Base-by-base conservation (phyloP, 2,888 invertebrate species). In the Amblyjoppa fuscipennis region DNA sequence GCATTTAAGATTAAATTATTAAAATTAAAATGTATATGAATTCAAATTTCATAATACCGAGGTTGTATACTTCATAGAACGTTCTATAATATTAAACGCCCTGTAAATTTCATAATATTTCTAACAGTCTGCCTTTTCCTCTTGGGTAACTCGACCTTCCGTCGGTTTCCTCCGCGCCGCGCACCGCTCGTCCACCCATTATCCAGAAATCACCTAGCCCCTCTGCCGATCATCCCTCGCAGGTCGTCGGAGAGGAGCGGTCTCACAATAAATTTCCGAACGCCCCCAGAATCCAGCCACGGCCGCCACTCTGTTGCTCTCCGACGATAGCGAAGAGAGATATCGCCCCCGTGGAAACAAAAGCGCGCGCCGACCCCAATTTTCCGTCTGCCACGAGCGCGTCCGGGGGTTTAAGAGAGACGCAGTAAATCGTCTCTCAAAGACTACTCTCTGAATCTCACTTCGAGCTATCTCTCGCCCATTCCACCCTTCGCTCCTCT, bases 331-430 rank as follows among this genome's bases (percentile, higher is more conserved):
- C 38, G 41, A 80, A 51, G 64, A 75, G 79, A 75, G 75, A 84
- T 59, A 56, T 79, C 79, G 79, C 69, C 59, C 64, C 25, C 64
- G 53, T 31, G 79, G 79, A 84, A 79, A 74, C 79, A 80, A 84
- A 66, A 64, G 74, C 79, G 74, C 79, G 53, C 69, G 64, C 79
- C 75, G 80, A 80, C 83, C 80, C 83, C 83, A 84, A 84, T 84
- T 84, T 84, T 80, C 69, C 74, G 59, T 82, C 82, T 73, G 82
- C 77, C 76, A 83, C 45, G 75, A 75, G 59, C 31, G 73, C 74
- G 53, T 66, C 64, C 68, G 71, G 77, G 75, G 69, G 59, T 70
- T 76, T 76, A 56, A 53, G 66, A 53, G 49, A 78, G 61, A 79
- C 66, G 41, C 74, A 79, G 74, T 75, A 83, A 83, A 80, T 83